phyloP scores from a whole-genome alignment of 2,888 invertebrate genomes.

The Hypsopygia costalis region DNA sequence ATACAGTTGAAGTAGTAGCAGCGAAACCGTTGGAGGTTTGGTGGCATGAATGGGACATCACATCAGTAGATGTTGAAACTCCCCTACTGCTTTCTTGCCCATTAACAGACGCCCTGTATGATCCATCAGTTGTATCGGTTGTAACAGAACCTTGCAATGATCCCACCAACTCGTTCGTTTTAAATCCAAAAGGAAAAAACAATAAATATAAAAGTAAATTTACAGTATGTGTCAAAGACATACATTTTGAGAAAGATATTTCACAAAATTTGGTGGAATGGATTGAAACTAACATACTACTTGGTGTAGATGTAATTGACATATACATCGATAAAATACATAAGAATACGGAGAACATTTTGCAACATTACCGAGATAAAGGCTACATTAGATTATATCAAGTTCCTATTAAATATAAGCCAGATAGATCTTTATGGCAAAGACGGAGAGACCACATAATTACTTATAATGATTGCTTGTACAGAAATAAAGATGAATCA shows the following conservation, averaged over 20 bases:
- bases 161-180: conserved; percentile 57
- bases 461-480: conserved; percentile 89
- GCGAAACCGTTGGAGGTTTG: conserved; percentile 82
- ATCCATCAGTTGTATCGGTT: conserved; percentile 67
- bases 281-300: conserved; percentile 84
- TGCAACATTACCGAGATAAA: conserved; percentile 76
- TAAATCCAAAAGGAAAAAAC: conserved; percentile 34
- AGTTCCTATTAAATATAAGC: conserved; percentile 74
- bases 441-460: conserved; percentile 85
- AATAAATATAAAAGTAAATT: conserved; percentile 60
- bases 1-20: conserved; percentile 75
- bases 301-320: conserved; percentile 84
- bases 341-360: conserved; percentile 71
- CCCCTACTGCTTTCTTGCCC: conserved; percentile 84
- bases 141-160: conserved; percentile 73
- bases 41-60: conserved; percentile 82
- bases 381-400: conserved; percentile 71
- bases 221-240: conserved; percentile 86
- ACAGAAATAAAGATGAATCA: conserved; percentile 83
- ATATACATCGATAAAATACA: conserved; percentile 83
- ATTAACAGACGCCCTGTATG: conserved; percentile 62
- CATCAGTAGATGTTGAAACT: conserved; percentile 62
- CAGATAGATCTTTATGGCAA: conserved; percentile 78
- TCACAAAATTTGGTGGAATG: conserved; percentile 84
- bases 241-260: conserved; percentile 83